A percentile compares a stretch with the other conserved stretches of the same genome.
phyloP scores from a whole-genome alignment of 2,113 vertebrate genomes.

The Petaurus breviceps region DNA sequence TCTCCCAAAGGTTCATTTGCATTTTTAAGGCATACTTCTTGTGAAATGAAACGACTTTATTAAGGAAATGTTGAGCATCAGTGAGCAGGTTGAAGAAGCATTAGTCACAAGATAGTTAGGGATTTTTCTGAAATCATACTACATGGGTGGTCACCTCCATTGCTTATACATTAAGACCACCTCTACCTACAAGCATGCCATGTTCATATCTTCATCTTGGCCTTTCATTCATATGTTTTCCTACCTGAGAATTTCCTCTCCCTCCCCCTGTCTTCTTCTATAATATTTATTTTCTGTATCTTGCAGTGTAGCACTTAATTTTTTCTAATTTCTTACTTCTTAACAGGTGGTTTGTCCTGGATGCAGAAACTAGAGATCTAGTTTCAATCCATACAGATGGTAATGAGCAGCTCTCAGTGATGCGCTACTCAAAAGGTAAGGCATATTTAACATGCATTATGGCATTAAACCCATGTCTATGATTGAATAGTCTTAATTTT shows the following conservation, averaged over 20 bases:
- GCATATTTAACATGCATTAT: slow-evolving; percentile 59
- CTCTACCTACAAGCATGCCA: accelerated
- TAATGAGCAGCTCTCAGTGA: slow-evolving; percentile 97
- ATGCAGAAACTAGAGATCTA: slow-evolving; percentile 95
- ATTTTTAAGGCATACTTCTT: slow-evolving; percentile 45
- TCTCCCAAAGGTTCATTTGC: neutral
- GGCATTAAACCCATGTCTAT: neutral
- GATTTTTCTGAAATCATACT: slow-evolving; percentile 17
- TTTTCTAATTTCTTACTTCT: slow-evolving; percentile 61
- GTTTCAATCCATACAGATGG: slow-evolving; percentile 98
- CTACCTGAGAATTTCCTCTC: neutral
- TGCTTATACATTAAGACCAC: neutral
- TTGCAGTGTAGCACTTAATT: neutral
- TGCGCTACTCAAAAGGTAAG: slow-evolving; percentile 95
- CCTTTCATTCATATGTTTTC: neutral
- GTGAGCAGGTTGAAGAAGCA: neutral
- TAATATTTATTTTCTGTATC: neutral
- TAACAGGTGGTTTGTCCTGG: slow-evolving; percentile 96
- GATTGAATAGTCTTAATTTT: slow-evolving; percentile 26
- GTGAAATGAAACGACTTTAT: slow-evolving; percentile 9
- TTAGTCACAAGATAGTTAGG: neutral
- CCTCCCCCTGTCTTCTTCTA: neutral
- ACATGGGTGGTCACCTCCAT: neutral
- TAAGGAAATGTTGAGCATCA: slow-evolving; percentile 11
- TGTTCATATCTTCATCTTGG: neutral